phyloP scores from a whole-genome alignment of 2,797 vertebrate species.

The Darevskia nairensis region DNA sequence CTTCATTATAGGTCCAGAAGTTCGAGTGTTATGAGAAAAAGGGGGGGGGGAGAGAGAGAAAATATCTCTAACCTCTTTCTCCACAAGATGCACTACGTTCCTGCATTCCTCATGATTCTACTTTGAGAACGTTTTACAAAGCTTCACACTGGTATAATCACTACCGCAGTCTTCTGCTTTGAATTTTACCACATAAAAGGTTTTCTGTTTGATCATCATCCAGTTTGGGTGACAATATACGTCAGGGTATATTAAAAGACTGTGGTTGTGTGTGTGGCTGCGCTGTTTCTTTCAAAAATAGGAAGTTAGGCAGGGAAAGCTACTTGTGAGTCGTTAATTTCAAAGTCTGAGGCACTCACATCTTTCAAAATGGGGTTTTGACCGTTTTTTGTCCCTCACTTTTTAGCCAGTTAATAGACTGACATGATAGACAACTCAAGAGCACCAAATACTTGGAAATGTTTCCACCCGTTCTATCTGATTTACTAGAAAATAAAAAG shows the following conservation, averaged over 20 bases:
- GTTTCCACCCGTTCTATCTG: constrained; percentile 52
- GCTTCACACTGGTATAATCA: constrained; percentile 58
- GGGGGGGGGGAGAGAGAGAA: too few species aligned
- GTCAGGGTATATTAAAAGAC: constrained; percentile 23
- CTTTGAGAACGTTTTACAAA: constrained; percentile 51
- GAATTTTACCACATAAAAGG: constrained; percentile 33
- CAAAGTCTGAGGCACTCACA: fast-evolving
- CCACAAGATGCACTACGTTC: constrained; percentile 25
- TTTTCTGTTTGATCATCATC: constrained; percentile 44
- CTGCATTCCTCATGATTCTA: constrained; percentile 56
- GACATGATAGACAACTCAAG: background rate
- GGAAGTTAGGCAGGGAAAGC: constrained; percentile 1
- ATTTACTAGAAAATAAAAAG: constrained; percentile 63
- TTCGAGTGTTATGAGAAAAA: too few species aligned
- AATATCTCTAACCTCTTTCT: too few species aligned
- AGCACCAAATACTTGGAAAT: constrained; percentile 56
- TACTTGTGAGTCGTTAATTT: background rate
- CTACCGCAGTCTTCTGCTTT: constrained; percentile 52
- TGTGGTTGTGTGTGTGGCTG: background rate
- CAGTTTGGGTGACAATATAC: constrained; percentile 3
- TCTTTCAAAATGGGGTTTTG: background rate
- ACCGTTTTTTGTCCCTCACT: background rate
- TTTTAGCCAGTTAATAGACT: background rate
- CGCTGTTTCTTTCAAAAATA: background rate
- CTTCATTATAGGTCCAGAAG: too few species aligned